These are phyloP conservation scores for Plodia interpunctella DNA, from an alignment of 1,140 invertebrate genomes.

Conservation along the genomic window DNA sequence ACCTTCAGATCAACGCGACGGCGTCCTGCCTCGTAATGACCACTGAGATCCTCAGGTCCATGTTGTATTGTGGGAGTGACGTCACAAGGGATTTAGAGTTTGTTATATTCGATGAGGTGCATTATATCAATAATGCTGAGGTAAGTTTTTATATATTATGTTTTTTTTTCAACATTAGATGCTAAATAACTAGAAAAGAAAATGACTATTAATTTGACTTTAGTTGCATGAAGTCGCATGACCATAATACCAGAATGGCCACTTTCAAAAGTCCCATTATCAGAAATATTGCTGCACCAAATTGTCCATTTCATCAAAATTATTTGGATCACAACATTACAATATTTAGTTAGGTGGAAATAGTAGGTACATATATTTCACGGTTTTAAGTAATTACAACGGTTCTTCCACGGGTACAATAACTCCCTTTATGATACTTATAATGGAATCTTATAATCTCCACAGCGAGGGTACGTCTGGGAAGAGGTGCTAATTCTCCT, in stretches of 20 bases:
- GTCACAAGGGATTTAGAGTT: slow-evolving; percentile 97
- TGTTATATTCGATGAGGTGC: slow-evolving; percentile 99
- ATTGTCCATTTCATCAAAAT: no score
- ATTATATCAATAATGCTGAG: slow-evolving; percentile 99
- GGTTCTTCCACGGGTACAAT: no score
- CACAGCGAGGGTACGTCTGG: slow-evolving; percentile 97
- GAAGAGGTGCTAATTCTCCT: slow-evolving; percentile 98
- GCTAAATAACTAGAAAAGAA: slow-evolving; percentile 99
- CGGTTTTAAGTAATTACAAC: no score
- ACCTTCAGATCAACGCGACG: slow-evolving; percentile 96
- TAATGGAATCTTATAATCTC: slow-evolving; percentile 13
- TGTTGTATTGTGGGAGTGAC: slow-evolving; percentile 97
- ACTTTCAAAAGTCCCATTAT: no score
- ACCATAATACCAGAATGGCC: no score
- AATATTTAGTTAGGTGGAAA: no score
- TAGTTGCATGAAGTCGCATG: no score
- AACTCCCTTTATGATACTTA: no score
- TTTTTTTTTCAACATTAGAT: slow-evolving; percentile 99
- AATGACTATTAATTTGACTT: no score
- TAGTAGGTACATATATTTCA: no score
- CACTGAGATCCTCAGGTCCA: slow-evolving; percentile 98
- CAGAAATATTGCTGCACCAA: no score
- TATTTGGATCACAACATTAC: no score
- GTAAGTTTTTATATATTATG: slow-evolving; percentile 61
- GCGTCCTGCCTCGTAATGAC: slow-evolving; percentile 99